These are phyloP conservation scores for Xestia c-nigrum DNA, from an alignment of 2,888 invertebrate species.

Conservation along the genomic window DNA sequence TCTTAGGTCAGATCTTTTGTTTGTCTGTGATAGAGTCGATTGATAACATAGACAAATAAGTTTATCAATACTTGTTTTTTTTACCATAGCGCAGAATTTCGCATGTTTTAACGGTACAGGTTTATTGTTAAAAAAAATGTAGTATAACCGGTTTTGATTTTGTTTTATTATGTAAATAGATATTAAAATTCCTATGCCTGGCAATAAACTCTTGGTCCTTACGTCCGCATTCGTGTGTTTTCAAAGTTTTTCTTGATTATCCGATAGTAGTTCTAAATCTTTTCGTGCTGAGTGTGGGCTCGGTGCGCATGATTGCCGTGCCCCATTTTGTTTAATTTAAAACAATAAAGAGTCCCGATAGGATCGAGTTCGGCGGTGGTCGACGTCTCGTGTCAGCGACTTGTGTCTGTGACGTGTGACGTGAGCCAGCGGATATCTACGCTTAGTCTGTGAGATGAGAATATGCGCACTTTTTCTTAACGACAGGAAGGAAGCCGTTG, in stretches of 20 bases:
- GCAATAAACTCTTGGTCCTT: neutral
- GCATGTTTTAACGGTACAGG: neutral
- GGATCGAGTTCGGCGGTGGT: conserved; percentile 54
- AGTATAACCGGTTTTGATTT: neutral
- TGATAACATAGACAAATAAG: neutral
- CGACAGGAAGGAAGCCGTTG: neutral
- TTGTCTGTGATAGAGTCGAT: neutral
- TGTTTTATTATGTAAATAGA: neutral
- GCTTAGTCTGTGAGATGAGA: conserved; percentile 21
- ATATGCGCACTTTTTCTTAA: conserved; percentile 15
- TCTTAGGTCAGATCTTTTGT: neutral
- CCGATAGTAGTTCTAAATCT: conserved; percentile 10
- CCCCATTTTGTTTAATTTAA: conserved; percentile 74
- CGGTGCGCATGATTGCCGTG: conserved; percentile 47
- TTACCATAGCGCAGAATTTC: neutral
- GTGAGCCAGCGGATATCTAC: conserved; percentile 44
- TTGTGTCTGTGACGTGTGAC: conserved; percentile 49
- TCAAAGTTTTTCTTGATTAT: conserved; percentile 9
- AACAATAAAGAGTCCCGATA: conserved; percentile 69
- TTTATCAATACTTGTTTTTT: neutral
- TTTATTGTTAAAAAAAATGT: neutral
- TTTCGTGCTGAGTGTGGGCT: conserved; percentile 12
- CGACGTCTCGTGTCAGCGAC: conserved; percentile 37
- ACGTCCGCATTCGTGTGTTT: neutral
- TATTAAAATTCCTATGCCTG: neutral